Conservation (phyloP, 2,113 vertebrate genomes). For the Melanotaenia duboulayi region DNA sequence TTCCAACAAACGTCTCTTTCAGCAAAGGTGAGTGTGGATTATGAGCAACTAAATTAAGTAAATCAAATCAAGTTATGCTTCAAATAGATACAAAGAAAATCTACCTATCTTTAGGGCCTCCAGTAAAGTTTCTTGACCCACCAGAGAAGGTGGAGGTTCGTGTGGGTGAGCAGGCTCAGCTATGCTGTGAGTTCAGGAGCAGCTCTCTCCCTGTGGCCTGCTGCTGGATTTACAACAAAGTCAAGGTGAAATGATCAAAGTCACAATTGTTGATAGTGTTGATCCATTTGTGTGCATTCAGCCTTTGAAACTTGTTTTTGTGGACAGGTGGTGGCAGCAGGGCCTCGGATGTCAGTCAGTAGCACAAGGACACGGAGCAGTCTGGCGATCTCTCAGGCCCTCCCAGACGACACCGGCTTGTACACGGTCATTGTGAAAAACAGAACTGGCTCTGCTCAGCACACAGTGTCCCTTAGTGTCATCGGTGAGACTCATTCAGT, state of each 20-base stretch:
- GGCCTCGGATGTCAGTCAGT: slow-evolving; percentile 52
- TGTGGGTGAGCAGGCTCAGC: slow-evolving; percentile 69
- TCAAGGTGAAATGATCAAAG: slow-evolving; percentile 64
- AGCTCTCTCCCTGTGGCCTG: slow-evolving; percentile 78
- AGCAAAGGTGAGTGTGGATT: slow-evolving; percentile 53
- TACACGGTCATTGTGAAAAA: slow-evolving; percentile 78
- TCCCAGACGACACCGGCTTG: slow-evolving; percentile 71
- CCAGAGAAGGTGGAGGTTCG: slow-evolving; percentile 76
- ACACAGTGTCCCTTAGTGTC: slow-evolving; percentile 77
- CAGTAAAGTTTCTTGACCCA: slow-evolving; percentile 74
- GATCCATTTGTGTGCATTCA: no score
- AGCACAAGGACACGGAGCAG: slow-evolving; percentile 59
- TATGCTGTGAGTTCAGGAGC: slow-evolving; percentile 76
- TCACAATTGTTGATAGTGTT: no score
- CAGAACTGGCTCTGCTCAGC: slow-evolving; percentile 70
- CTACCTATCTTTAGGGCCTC: slow-evolving; percentile 53
- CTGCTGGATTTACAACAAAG: slow-evolving; percentile 84
- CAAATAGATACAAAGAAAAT: not conserved
- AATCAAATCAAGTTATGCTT: no score
- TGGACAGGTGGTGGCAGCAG: slow-evolving; percentile 62
- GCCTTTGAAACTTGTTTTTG: not conserved
- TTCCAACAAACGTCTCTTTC: slow-evolving; percentile 41
- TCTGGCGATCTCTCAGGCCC: slow-evolving; percentile 68
- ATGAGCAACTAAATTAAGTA: not conserved
- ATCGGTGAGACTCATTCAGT: slow-evolving; percentile 63